Evolutionary conservation across 2,888 invertebrate genomes (phyloP).

Genomic region (Eupsilia transversa): DNA sequence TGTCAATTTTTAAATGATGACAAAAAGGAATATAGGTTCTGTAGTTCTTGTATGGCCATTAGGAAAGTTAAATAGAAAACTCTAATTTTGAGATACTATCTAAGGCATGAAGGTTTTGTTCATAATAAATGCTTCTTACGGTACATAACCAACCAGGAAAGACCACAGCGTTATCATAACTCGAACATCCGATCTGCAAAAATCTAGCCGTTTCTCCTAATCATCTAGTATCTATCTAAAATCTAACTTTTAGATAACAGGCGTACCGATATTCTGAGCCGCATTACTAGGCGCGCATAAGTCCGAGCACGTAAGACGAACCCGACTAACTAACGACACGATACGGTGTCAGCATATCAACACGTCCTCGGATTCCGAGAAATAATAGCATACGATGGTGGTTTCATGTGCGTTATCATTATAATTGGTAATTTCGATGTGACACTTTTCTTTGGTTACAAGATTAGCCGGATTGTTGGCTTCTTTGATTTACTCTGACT

Average conservation of each 20-base stretch:
- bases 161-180: neutral
- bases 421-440: conserved; percentile 56
- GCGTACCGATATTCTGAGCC: conserved; percentile 16
- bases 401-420: conserved; percentile 56
- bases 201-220: neutral
- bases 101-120: neutral
- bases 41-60: neutral
- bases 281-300: conserved; percentile 49
- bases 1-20: neutral
- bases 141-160: neutral
- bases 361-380: conserved; percentile 69
- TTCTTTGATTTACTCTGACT: neutral
- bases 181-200: conserved; percentile 1
- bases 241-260: conserved; percentile 50
- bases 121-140: neutral
- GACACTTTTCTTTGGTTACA: conserved; percentile 33
- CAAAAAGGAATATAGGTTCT: too few relatives aligned
- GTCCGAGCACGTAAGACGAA: conserved; percentile 51
- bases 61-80: neutral
- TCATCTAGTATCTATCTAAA: conserved; percentile 2
- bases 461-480: neutral
- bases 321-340: conserved; percentile 26
- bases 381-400: conserved; percentile 67
- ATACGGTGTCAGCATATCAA: conserved; percentile 66
- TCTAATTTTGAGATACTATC: neutral